A percentile compares a stretch with the other conserved stretches of the same genome.
These are phyloP conservation scores for human DNA, from an alignment of 2,113 vertebrate genomes.

Conservation along the genomic window DNA sequence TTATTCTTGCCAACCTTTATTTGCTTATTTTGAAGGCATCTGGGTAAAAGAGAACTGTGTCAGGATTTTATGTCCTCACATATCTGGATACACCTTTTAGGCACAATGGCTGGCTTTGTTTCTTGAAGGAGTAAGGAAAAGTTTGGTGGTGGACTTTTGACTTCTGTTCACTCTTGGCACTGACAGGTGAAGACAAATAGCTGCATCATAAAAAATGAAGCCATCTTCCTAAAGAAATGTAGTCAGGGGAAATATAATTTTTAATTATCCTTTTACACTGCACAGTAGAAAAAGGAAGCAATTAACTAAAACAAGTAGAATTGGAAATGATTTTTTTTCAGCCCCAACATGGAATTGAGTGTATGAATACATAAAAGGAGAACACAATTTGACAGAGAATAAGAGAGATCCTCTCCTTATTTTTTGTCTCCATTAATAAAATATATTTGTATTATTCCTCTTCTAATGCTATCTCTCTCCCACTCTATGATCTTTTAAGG, in stretches of 20 bases:
- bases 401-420: neutral
- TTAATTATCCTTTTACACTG: constrained; percentile 19
- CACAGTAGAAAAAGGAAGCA: neutral
- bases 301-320: neutral
- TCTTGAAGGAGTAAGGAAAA: neutral
- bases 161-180: neutral
- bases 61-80: neutral
- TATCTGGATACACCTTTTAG: neutral
- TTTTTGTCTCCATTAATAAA: neutral
- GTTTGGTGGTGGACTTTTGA: neutral
- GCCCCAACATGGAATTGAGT: neutral
- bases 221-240: neutral
- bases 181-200: neutral
- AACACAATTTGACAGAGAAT: neutral
- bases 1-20: neutral
- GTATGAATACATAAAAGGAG: neutral
- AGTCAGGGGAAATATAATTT: neutral
- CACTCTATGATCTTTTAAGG: neutral
- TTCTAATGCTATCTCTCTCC: neutral
- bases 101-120: neutral
- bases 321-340: neutral
- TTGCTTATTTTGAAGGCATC: constrained; percentile 40
- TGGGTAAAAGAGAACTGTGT: neutral
- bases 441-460: neutral
- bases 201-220: neutral